phyloP scores from a whole-genome alignment of 2,797 vertebrate species.

The Notamacropus eugenii region DNA sequence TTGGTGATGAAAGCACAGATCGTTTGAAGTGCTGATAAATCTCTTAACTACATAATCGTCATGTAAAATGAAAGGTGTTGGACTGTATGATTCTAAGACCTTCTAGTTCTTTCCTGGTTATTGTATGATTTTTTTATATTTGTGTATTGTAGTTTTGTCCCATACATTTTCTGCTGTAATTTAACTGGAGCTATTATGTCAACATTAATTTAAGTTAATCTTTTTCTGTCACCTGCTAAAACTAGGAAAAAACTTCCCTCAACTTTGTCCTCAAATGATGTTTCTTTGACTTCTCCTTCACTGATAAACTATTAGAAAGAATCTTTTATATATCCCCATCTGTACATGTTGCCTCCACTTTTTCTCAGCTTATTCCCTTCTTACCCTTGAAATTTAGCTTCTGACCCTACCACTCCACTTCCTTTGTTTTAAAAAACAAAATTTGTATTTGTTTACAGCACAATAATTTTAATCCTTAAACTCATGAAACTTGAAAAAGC shows the following conservation, averaged over 20 bases:
- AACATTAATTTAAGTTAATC: background rate
- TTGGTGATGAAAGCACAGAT: background rate
- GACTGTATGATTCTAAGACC: background rate
- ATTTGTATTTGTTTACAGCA: background rate
- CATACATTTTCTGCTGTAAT: background rate
- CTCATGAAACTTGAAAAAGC: background rate
- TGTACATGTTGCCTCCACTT: background rate
- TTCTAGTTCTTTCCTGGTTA: background rate
- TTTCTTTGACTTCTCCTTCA: background rate
- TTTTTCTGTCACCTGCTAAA: background rate
- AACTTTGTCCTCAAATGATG: background rate
- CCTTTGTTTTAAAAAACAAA: background rate
- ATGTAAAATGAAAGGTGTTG: background rate
- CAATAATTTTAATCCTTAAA: background rate
- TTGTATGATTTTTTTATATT: background rate
- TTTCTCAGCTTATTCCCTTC: background rate
- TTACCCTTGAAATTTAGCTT: background rate
- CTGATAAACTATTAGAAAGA: background rate
- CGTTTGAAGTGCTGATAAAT: background rate
- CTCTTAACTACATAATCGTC: background rate
- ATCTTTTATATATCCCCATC: background rate
- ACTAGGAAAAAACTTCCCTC: background rate
- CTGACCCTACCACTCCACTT: background rate
- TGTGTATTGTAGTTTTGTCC: background rate
- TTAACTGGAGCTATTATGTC: background rate